Conservation (phyloP, 2,888 invertebrate genomes). For the Iselma pallidipennis region DNA sequence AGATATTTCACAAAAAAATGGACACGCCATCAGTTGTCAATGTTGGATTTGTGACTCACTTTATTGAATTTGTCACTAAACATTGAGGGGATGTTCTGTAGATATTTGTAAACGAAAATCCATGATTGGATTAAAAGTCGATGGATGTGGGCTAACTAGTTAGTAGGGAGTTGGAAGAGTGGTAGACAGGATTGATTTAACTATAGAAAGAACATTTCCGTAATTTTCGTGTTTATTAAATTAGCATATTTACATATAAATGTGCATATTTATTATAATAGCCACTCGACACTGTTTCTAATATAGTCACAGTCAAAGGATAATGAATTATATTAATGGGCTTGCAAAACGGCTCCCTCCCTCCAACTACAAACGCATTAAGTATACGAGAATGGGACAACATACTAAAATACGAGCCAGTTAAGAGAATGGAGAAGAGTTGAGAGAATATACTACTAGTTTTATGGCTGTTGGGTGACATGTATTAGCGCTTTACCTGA, state of each 20-base stretch:
- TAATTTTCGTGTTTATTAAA: conserved; percentile 25
- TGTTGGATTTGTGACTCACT: not conserved
- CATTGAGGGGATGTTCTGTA: not conserved
- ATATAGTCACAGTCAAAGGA: conserved; percentile 42
- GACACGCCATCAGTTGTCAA: not conserved
- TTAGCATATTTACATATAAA: conserved; percentile 42
- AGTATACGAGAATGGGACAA: conserved; percentile 54
- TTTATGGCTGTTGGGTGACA: conserved; percentile 53
- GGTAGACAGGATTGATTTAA: not conserved
- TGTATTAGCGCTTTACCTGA: conserved; percentile 54
- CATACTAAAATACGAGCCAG: conserved; percentile 55
- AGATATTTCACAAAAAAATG: too few species aligned
- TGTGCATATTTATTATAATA: conserved; percentile 26
- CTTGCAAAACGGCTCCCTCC: conserved; percentile 51
- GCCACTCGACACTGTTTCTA: conserved; percentile 32
- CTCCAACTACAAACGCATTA: conserved; percentile 53
- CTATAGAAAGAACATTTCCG: not conserved
- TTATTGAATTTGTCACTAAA: not conserved
- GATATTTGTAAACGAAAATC: not conserved
- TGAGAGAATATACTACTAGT: conserved; percentile 52
- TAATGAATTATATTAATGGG: conserved; percentile 57
- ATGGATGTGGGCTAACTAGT: not conserved
- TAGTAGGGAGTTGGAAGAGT: not conserved
- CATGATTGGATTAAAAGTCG: not conserved
- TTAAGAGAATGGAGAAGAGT: conserved; percentile 56